Percentiles rank a stretch among this genome's conserved stretches.
Evolutionary conservation across 2,888 invertebrate species (phyloP).

Genomic region (Phortica magna): DNA sequence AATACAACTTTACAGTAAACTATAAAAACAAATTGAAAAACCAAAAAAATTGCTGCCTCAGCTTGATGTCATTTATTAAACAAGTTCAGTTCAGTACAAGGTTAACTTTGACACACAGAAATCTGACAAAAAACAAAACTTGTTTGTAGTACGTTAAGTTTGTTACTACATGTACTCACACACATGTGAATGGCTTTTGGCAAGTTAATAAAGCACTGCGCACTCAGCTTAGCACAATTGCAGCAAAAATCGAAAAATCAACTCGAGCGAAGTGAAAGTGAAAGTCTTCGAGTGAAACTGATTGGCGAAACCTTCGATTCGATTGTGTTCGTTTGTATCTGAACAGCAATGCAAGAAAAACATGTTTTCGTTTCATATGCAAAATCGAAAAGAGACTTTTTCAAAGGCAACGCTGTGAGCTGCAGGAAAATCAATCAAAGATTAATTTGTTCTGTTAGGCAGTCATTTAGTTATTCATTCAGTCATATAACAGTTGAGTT

Average conservation of each 20-base stretch:
- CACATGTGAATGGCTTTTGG: conserved; percentile 2
- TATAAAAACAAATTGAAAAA: not conserved
- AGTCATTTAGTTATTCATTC: not conserved
- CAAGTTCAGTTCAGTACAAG: conserved; percentile 22
- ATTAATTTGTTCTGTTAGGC: not conserved
- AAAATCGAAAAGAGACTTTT: not conserved
- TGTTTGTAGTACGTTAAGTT: not conserved
- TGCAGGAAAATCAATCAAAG: conserved; percentile 20
- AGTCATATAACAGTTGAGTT: not conserved
- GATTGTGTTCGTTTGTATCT: not conserved
- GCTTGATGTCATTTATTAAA: conserved; percentile 30
- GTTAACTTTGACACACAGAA: conserved; percentile 14
- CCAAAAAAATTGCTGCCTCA: conserved; percentile 9
- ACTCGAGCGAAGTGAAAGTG: not conserved
- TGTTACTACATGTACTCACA: not conserved
- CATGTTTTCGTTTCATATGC: not conserved
- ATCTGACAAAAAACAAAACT: conserved; percentile 7
- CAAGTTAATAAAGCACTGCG: conserved; percentile 1
- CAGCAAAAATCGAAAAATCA: not conserved
- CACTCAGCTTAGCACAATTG: not conserved
- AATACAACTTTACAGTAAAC: conserved; percentile 4
- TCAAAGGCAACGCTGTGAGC: conserved; percentile 8
- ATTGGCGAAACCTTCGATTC: conserved; percentile 9
- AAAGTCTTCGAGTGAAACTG: conserved; percentile 16
- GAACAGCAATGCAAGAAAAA: not conserved